These are phyloP conservation scores for Tetramorium bicarinatum DNA, from an alignment of 2,888 invertebrate genomes.

Conservation along the genomic window DNA sequence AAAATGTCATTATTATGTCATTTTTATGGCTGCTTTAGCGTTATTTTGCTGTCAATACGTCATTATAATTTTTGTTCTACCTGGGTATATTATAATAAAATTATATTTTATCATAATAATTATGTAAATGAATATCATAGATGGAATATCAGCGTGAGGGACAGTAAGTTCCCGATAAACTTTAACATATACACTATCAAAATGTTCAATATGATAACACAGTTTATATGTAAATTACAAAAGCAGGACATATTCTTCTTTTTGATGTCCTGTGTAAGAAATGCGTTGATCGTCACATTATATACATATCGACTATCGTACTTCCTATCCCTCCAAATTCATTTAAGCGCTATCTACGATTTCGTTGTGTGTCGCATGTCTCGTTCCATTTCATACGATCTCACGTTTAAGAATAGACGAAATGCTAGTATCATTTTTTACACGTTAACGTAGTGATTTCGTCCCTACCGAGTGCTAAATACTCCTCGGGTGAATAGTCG, in stretches of 20 bases:
- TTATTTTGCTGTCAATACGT: no score
- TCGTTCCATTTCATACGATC: background rate
- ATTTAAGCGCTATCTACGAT: slow-evolving; percentile 59
- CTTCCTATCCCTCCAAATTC: slow-evolving; percentile 18
- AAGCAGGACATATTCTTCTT: slow-evolving; percentile 12
- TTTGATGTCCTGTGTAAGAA: slow-evolving; percentile 32
- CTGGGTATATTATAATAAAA: no score
- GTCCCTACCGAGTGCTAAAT: slow-evolving; percentile 88
- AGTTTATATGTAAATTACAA: slow-evolving; percentile 29
- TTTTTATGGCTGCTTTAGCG: no score
- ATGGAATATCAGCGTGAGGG: no score
- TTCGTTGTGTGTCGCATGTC: slow-evolving; percentile 65
- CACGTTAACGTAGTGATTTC: slow-evolving; percentile 79
- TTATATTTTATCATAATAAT: no score
- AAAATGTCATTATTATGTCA: no score
- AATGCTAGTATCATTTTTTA: slow-evolving; percentile 75
- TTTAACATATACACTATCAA: slow-evolving; percentile 61
- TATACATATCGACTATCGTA: slow-evolving; percentile 35
- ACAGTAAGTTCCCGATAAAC: slow-evolving; percentile 28
- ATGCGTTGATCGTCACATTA: slow-evolving; percentile 38
- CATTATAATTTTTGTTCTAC: no score
- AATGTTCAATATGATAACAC: slow-evolving; percentile 58
- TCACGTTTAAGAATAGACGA: slow-evolving; percentile 13
- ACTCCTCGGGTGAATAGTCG: slow-evolving; percentile 92
- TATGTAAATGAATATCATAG: no score